These are phyloP conservation scores for Lepidostoma basale DNA, from an alignment of 1,140 invertebrate genomes.

Conservation along the genomic window DNA sequence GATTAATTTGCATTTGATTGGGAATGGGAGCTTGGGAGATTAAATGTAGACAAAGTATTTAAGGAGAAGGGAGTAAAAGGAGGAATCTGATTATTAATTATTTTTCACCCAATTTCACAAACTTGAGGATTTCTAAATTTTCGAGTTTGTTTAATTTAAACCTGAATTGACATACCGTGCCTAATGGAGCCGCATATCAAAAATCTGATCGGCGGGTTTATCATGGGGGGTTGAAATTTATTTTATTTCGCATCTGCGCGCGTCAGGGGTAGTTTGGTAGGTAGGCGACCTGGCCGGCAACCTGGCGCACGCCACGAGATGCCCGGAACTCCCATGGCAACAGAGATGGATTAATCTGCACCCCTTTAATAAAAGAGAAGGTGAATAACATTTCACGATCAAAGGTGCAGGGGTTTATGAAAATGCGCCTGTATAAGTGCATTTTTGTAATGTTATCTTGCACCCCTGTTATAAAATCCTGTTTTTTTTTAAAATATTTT, in stretches of 20 bases:
- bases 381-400: conserved; percentile 13
- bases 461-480: no score
- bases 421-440: no score
- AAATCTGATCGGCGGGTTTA: conserved; percentile 12
- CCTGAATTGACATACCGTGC: not conserved
- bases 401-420: not conserved
- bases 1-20: no score
- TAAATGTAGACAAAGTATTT: no score
- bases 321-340: conserved; percentile 3
- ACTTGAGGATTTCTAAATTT: no score
- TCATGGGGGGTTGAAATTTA: conserved; percentile 19
- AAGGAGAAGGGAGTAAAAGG: no score
- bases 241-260: conserved; percentile 27
- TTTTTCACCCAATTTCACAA: no score
- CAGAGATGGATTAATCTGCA: not conserved
- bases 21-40: no score
- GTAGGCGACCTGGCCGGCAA: not conserved
- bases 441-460: no score
- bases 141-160: not conserved
- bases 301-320: not conserved
- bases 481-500: no score
- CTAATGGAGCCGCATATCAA: conserved; percentile 21
- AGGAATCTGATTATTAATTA: no score
- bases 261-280: not conserved
- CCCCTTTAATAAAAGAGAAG: conserved; percentile 7